Percentiles rank a stretch among this genome's conserved stretches.
Conservation (phyloP, 2,113 vertebrate species). For the Malurus cyaneus region DNA sequence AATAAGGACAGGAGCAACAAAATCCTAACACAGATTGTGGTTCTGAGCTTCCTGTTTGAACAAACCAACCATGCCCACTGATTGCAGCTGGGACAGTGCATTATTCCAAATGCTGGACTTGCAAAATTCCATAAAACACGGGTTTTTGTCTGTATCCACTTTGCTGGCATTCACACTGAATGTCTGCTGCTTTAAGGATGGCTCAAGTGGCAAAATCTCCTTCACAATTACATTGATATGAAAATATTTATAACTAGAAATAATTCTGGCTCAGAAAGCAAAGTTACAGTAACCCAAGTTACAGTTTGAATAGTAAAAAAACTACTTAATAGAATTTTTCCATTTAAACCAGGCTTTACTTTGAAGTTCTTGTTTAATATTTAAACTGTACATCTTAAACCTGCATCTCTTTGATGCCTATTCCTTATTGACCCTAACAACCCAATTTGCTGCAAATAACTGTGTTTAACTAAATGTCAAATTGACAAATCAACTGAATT, state of each 20-base stretch:
- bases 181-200: neutral
- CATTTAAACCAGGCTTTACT: neutral
- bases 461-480: neutral
- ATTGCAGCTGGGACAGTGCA: neutral
- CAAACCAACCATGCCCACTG: neutral
- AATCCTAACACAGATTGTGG: neutral
- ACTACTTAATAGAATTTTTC: neutral
- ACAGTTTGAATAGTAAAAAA: neutral
- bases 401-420: neutral
- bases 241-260: neutral
- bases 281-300: neutral
- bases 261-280: neutral
- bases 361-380: neutral
- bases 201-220: rapidly evolving
- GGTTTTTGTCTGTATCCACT: neutral
- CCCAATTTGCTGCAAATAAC: neutral
- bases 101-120: neutral
- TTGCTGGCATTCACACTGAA: neutral
- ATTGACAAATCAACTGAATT: neutral
- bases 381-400: neutral
- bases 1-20: neutral
- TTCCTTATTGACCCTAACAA: neutral
- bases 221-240: neutral
- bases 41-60: neutral
- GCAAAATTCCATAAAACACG: neutral